phyloP scores from a whole-genome alignment of 2,113 vertebrate species.

The Thamnophis sirtalis region DNA sequence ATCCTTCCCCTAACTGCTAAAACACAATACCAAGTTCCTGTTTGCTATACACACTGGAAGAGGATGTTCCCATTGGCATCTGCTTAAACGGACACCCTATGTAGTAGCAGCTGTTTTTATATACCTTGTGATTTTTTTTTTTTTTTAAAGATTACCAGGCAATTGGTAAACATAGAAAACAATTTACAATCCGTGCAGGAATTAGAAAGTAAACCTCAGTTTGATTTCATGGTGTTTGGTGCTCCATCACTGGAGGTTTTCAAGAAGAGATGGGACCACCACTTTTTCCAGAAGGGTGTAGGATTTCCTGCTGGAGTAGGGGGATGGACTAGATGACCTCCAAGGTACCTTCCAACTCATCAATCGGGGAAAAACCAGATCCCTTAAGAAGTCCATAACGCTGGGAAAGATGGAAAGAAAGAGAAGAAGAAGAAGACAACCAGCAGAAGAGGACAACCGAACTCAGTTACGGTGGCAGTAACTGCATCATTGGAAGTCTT shows the following conservation, averaged over 20 bases:
- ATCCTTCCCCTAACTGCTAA: background rate
- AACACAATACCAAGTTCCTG: fast-evolving
- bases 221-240: background rate
- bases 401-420: too few species aligned
- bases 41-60: slow-evolving; percentile 42
- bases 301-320: background rate
- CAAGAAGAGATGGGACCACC: background rate
- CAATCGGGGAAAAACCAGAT: too few species aligned
- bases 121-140: slow-evolving; percentile 68
- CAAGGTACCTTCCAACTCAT: background rate
- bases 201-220: background rate
- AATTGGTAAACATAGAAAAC: slow-evolving; percentile 51
- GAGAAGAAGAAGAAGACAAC: too few species aligned
- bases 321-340: background rate
- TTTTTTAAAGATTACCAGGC: slow-evolving; percentile 26
- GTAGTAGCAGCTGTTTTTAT: slow-evolving; percentile 32
- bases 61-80: slow-evolving; percentile 51
- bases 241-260: background rate
- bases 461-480: too few species aligned
- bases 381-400: too few species aligned
- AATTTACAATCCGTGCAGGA: slow-evolving; percentile 54
- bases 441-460: too few species aligned
- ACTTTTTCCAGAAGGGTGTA: background rate
- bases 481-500: too few species aligned
- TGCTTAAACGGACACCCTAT: slow-evolving; percentile 53